phyloP scores from a whole-genome alignment of 2,113 vertebrate species.

The Spermophilus dauricus region DNA sequence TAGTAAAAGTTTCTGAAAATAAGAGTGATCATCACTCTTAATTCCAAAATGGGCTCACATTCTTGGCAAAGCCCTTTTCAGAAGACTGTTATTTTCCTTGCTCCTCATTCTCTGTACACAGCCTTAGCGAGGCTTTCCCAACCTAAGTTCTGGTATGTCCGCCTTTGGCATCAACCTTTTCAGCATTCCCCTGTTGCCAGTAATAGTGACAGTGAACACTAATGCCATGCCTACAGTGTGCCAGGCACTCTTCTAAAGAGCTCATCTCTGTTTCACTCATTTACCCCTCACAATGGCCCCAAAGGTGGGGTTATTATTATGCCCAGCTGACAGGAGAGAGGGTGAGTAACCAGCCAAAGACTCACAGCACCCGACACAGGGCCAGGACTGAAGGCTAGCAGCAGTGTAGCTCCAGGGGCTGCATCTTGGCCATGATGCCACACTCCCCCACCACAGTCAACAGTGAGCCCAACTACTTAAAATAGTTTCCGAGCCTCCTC shows the following conservation, averaged over 20 bases:
- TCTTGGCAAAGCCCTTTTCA: conserved; percentile 3
- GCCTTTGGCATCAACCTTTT: background rate
- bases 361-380: background rate
- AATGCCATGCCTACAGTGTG: background rate
- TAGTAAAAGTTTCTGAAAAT: conserved; percentile 39
- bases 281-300: background rate
- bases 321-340: background rate
- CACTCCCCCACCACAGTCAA: background rate
- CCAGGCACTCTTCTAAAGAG: background rate
- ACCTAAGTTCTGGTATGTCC: background rate
- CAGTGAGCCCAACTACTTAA: background rate
- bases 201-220: background rate
- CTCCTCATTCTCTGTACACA: background rate
- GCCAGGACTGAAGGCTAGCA: background rate
- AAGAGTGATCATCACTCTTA: conserved; percentile 10
- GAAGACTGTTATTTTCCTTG: background rate
- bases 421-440: background rate
- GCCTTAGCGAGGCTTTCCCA: background rate
- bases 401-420: background rate
- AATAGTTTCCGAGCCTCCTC: background rate
- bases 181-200: background rate
- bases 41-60: background rate
- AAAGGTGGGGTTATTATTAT: background rate
- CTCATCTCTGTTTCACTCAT: background rate
- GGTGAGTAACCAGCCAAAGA: background rate